These are phyloP conservation scores for Drosophila repletoides DNA, from an alignment of 1,140 invertebrate species.

Conservation along the genomic window DNA sequence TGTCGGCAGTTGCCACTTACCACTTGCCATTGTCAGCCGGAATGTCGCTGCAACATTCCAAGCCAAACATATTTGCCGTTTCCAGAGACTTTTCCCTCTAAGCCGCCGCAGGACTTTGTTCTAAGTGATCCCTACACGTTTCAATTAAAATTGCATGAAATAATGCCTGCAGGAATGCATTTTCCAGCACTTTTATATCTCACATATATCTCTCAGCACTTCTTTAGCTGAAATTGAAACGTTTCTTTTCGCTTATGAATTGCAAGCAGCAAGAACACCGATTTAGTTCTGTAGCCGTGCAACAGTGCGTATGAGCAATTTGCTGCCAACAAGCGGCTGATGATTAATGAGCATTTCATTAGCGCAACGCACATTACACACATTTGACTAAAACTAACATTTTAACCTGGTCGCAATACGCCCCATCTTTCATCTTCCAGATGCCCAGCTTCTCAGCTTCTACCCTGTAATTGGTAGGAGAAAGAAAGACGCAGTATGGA, in stretches of 20 bases:
- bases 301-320: constrained; percentile 45
- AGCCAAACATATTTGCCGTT: constrained; percentile 20
- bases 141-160: too few species aligned
- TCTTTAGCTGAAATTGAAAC: too few species aligned
- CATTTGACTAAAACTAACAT: constrained; percentile 1
- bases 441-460: too few species aligned
- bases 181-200: too few species aligned
- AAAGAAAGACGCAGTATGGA: too few species aligned
- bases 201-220: too few species aligned
- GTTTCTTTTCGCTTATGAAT: too few species aligned
- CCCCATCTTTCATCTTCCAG: neutral
- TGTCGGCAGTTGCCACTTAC: constrained; percentile 62
- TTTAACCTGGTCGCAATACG: constrained; percentile 8
- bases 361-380: constrained; percentile 64
- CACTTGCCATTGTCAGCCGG: constrained; percentile 62
- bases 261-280: too few species aligned
- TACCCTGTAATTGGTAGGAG: too few species aligned
- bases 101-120: constrained; percentile 1
- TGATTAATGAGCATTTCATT: constrained; percentile 80
- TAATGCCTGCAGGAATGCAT: too few species aligned
- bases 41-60: constrained; percentile 15
- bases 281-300: constrained; percentile 31
- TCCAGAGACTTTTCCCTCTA: constrained; percentile 7
- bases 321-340: constrained; percentile 50
- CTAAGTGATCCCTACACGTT: too few species aligned